A percentile compares a stretch with the other conserved stretches of the same genome.
Evolutionary conservation across 2,113 vertebrate genomes (phyloP).

Genomic region (Nothobranchius furzeri): DNA sequence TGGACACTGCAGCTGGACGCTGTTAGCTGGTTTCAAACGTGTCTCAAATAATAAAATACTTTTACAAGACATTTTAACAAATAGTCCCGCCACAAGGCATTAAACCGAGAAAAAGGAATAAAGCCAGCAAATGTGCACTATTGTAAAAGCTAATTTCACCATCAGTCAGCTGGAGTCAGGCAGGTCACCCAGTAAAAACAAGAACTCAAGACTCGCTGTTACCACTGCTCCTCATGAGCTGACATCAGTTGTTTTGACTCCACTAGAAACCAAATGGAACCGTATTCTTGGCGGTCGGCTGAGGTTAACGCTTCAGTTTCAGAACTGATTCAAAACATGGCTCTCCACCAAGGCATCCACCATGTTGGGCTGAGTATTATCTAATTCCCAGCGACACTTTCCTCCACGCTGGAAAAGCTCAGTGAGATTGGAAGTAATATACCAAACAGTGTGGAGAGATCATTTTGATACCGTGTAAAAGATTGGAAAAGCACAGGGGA

Average conservation of each 20-base stretch:
- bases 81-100: slow-evolving; percentile 4
- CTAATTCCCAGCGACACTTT: slow-evolving; percentile 62
- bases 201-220: slow-evolving; percentile 32
- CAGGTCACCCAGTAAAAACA: slow-evolving; percentile 43
- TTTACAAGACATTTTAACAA: neutral
- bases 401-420: slow-evolving; percentile 44
- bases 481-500: slow-evolving; percentile 55
- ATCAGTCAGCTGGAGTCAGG: slow-evolving; percentile 14
- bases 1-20: neutral
- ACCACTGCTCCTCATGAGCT: slow-evolving; percentile 51
- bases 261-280: slow-evolving; percentile 61
- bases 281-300: slow-evolving; percentile 38
- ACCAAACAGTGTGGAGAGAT: slow-evolving; percentile 52
- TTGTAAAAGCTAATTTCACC: slow-evolving; percentile 21
- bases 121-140: slow-evolving; percentile 15
- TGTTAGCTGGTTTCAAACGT: neutral
- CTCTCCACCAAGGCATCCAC: slow-evolving; percentile 51
- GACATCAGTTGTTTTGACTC: slow-evolving; percentile 69
- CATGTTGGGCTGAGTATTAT: slow-evolving; percentile 37
- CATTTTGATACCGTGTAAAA: slow-evolving; percentile 45
- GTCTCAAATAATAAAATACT: slow-evolving; percentile 5
- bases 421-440: slow-evolving; percentile 53
- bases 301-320: slow-evolving; percentile 49
- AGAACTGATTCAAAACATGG: slow-evolving; percentile 65
- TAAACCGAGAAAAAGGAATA: slow-evolving; percentile 13